Conservation (phyloP, 2,113 vertebrate genomes). For the Poecile atricapillus region DNA sequence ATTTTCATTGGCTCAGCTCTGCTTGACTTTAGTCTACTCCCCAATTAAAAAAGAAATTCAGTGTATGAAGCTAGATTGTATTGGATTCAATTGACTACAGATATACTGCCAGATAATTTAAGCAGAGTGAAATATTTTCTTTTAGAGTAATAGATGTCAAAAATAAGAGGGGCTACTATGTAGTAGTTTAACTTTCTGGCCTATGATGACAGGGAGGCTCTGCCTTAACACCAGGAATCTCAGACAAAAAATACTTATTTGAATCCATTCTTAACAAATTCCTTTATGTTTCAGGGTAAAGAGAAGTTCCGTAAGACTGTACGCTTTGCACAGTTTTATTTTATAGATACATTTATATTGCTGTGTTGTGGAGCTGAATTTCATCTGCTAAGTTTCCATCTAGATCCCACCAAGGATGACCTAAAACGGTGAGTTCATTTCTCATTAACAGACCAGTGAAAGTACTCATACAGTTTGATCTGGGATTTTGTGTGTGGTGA, state of each 20-base stretch:
- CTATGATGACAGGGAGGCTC: not conserved
- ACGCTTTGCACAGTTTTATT: conserved; percentile 84
- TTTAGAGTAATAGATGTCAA: not conserved
- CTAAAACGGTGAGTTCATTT: conserved; percentile 73
- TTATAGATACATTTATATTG: conserved; percentile 83
- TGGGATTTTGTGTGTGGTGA: not conserved
- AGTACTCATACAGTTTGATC: not conserved
- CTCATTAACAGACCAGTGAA: not conserved
- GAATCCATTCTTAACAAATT: not conserved
- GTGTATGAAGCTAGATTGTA: not conserved
- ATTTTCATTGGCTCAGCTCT: not conserved
- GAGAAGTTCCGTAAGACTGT: conserved; percentile 72
- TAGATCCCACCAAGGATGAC: conserved; percentile 74
- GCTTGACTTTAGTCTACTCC: not conserved
- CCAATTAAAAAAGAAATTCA: not conserved
- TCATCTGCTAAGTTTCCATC: conserved; percentile 73
- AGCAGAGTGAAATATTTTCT: not conserved
- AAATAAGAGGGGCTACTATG: not conserved
- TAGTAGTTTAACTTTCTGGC: not conserved
- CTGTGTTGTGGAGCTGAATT: conserved; percentile 80
- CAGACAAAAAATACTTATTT: not conserved
- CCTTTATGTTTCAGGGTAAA: conserved; percentile 71
- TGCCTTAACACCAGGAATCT: not conserved
- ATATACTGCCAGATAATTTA: not conserved
- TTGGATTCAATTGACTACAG: not conserved